A percentile compares a stretch with the other conserved stretches of the same genome.
Conservation (phyloP, 2,888 invertebrate species). For the Darwinula stevensoni region DNA sequence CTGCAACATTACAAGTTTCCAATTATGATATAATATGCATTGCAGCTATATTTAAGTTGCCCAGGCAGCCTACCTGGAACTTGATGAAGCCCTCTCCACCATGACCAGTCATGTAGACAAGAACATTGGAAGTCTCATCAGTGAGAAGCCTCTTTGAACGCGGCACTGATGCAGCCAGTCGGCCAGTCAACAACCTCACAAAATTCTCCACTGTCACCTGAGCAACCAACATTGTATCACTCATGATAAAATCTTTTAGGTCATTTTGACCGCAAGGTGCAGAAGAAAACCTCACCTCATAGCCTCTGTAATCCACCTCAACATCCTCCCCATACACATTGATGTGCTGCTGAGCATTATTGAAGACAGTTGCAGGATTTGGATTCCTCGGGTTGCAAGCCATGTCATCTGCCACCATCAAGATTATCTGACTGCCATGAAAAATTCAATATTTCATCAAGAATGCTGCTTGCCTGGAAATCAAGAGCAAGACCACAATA, state of each 20-base stretch:
- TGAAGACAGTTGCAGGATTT: conserved; percentile 85
- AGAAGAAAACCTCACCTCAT: conserved; percentile 20
- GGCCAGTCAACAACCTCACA: conserved; percentile 72
- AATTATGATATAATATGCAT: too few relatives aligned
- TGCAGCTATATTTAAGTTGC: too few relatives aligned
- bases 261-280: neutral
- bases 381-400: conserved; percentile 96
- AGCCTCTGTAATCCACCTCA: conserved; percentile 90
- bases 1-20: too few relatives aligned
- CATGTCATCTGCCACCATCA: conserved; percentile 99
- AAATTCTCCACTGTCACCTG: conserved; percentile 95
- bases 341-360: conserved; percentile 88
- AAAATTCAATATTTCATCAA: conserved; percentile 5
- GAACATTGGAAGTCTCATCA: conserved; percentile 84
- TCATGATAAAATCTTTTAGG: conserved; percentile 15
- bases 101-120: conserved; percentile 82
- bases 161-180: conserved; percentile 72
- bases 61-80: conserved; percentile 27
- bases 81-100: conserved; percentile 98
- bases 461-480: too few relatives aligned
- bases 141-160: conserved; percentile 77
- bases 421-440: conserved; percentile 47
- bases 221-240: conserved; percentile 7
- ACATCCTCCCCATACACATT: conserved; percentile 99
- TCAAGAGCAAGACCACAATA: neutral